Evolutionary conservation across 1,140 invertebrate species (phyloP).

Genomic region (Plutomurus gul): DNA sequence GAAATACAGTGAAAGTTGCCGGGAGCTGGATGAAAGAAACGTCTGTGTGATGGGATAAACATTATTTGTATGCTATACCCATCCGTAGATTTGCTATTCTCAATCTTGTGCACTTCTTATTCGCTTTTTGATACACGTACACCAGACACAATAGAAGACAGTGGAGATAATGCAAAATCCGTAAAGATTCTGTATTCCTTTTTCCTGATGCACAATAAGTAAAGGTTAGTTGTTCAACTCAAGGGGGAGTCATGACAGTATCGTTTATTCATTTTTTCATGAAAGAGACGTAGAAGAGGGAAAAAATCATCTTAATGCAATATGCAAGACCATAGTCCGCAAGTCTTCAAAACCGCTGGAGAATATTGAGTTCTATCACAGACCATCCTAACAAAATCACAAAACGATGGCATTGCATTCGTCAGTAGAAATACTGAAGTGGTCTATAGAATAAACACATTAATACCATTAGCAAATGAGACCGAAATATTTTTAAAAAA

Average conservation of each 20-base stretch:
- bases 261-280: slow-evolving; percentile 25
- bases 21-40: no score
- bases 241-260: slow-evolving; percentile 18
- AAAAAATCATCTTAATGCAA: slow-evolving; percentile 15
- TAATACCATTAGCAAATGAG: no score
- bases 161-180: slow-evolving; percentile 20
- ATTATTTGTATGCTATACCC: no score
- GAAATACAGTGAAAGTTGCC: no score
- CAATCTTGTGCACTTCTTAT: no score
- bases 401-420: background rate
- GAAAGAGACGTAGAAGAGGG: background rate
- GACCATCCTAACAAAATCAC: no score
- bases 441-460: no score
- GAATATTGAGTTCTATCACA: slow-evolving; percentile 26
- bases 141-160: background rate
- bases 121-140: no score
- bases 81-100: no score
- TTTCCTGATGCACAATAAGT: slow-evolving; percentile 13
- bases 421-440: background rate
- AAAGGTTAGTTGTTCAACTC: slow-evolving; percentile 8
- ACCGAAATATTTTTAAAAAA: no score
- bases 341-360: background rate
- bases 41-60: no score
- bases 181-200: slow-evolving; percentile 1
- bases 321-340: background rate